Evolutionary conservation across 2,888 invertebrate species (phyloP).

Genomic region (Athalia rosae): DNA sequence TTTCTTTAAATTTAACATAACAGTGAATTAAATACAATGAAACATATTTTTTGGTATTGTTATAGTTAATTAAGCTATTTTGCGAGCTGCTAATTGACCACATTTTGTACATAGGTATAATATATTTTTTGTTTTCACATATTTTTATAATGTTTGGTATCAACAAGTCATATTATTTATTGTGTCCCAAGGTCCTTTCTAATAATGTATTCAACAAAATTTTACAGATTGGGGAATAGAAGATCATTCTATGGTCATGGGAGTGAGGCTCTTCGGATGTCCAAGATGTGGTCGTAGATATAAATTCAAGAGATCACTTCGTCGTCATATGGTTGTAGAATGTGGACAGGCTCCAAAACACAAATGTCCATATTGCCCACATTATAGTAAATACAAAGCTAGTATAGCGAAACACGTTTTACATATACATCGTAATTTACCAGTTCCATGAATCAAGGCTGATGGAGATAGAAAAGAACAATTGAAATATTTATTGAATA

Average conservation of each 20-base stretch:
- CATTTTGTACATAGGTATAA: background rate
- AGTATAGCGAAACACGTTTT: slow-evolving; percentile 68
- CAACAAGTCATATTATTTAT: too few species aligned
- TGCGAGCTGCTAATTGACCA: background rate
- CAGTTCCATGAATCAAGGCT: background rate
- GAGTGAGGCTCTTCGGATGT: slow-evolving; percentile 71
- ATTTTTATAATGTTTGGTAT: too few species aligned
- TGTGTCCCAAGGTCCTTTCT: background rate
- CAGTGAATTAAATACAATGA: slow-evolving; percentile 24
- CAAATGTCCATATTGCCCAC: slow-evolving; percentile 68
- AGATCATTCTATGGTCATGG: slow-evolving; percentile 49
- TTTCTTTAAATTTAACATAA: background rate
- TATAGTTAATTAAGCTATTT: background rate
- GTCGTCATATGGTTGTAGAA: slow-evolving; percentile 69
- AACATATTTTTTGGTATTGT: background rate
- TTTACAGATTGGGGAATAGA: slow-evolving; percentile 53
- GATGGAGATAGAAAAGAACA: background rate
- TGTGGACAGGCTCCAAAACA: slow-evolving; percentile 71
- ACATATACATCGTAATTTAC: slow-evolving; percentile 59
- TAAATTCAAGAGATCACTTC: slow-evolving; percentile 76
- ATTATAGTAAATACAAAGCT: slow-evolving; percentile 70
- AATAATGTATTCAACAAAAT: background rate
- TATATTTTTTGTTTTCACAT: background rate
- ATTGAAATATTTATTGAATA: background rate
- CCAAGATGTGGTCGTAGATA: slow-evolving; percentile 77